Percentiles rank a stretch among this genome's conserved stretches.
These are phyloP conservation scores for Fistularia tabacaria DNA, from an alignment of 2,797 vertebrate genomes.

Conservation along the genomic window DNA sequence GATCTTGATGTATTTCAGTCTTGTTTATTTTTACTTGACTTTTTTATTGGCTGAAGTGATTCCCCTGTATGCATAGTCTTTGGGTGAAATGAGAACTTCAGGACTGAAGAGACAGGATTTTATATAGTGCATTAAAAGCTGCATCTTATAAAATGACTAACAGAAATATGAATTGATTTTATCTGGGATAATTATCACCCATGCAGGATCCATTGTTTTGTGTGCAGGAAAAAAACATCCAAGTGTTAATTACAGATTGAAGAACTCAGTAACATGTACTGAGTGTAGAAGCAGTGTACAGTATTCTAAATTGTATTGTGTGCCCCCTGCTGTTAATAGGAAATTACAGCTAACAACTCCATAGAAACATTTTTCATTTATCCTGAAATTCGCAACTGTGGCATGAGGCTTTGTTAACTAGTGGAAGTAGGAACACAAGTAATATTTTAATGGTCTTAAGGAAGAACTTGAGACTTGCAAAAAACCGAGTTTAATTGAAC, in stretches of 20 bases:
- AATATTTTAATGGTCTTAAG: background rate
- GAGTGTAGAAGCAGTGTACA: slow-evolving; percentile 16
- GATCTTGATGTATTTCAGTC: background rate
- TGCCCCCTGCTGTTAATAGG: slow-evolving; percentile 13
- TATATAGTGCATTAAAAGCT: background rate
- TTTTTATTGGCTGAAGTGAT: no score
- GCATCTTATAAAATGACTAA: no score
- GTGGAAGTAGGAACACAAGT: no score
- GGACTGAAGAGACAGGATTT: background rate
- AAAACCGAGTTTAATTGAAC: slow-evolving; percentile 52
- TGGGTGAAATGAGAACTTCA: background rate
- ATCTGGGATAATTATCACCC: no score
- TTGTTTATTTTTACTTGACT: slow-evolving; percentile 3
- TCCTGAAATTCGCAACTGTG: background rate
- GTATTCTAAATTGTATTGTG: slow-evolving; percentile 10
- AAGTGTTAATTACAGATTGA: background rate
- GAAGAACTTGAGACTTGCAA: slow-evolving; percentile 4
- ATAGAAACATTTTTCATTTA: no score
- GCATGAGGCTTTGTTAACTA: background rate
- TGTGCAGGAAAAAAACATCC: no score
- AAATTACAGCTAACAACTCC: slow-evolving; percentile 24
- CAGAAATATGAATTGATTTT: slow-evolving; percentile 2
- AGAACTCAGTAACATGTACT: background rate
- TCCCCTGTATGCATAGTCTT: no score
- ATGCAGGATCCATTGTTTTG: no score